These are phyloP conservation scores for Pammene aurita DNA, from an alignment of 2,888 invertebrate species.

Conservation along the genomic window DNA sequence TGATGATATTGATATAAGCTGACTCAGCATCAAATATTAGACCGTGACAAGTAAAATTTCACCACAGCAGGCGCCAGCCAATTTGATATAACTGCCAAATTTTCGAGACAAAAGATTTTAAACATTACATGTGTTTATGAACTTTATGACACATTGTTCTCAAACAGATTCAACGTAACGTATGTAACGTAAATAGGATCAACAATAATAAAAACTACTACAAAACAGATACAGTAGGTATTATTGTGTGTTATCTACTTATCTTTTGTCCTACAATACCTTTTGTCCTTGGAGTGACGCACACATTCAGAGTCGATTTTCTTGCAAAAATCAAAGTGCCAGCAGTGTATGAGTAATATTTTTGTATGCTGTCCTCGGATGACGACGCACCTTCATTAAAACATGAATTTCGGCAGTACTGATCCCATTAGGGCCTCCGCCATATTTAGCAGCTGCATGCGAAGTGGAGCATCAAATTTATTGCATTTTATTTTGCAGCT, in stretches of 20 bases:
- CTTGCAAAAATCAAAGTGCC: slow-evolving; percentile 19
- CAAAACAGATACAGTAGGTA: background rate
- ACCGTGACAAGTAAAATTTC: slow-evolving; percentile 50
- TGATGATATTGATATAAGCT: slow-evolving; percentile 6
- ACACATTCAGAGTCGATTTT: slow-evolving; percentile 16
- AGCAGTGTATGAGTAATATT: slow-evolving; percentile 26
- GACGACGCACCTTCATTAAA: slow-evolving; percentile 30
- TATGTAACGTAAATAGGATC: background rate
- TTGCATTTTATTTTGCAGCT: slow-evolving; percentile 24
- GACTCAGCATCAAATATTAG: slow-evolving; percentile 13
- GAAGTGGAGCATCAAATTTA: slow-evolving; percentile 29
- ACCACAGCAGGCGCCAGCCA: slow-evolving; percentile 57
- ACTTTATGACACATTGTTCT: slow-evolving; percentile 14
- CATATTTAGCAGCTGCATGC: slow-evolving; percentile 33
- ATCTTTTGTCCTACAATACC: background rate
- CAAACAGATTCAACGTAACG: background rate
- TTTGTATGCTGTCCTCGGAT: slow-evolving; percentile 30
- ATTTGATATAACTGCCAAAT: slow-evolving; percentile 47
- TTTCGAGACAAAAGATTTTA: slow-evolving; percentile 14
- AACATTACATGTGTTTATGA: background rate
- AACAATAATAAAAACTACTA: slow-evolving; percentile 5
- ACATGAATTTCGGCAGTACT: slow-evolving; percentile 32
- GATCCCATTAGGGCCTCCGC: slow-evolving; percentile 40
- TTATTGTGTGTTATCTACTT: background rate
- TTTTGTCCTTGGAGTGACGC: background rate